These are phyloP conservation scores for Holotrichia oblita DNA, from an alignment of 1,140 invertebrate species.

Conservation along the genomic window DNA sequence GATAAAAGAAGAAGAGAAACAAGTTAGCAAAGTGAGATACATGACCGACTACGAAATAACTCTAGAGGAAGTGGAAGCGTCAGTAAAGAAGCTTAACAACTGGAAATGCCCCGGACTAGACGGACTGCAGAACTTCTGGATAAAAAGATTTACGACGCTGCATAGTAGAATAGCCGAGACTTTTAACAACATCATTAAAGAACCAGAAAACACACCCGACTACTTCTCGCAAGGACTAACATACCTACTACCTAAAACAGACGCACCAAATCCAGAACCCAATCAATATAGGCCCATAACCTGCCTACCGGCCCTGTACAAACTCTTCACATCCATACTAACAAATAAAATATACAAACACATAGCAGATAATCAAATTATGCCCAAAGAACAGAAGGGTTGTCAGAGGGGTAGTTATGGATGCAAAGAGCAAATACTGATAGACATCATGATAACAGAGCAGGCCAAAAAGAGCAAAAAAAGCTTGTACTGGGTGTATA, in stretches of 20 bases:
- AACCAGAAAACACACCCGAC: background rate
- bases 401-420: background rate
- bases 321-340: too few species aligned
- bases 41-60: constrained; percentile 9
- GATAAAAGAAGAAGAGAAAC: background rate
- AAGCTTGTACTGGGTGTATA: background rate
- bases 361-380: too few species aligned
- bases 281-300: constrained; percentile 9
- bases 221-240: background rate
- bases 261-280: background rate
- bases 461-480: background rate
- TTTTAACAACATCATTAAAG: background rate
- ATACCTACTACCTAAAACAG: constrained; percentile 20
- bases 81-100: background rate
- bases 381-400: background rate
- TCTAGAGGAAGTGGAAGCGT: background rate
- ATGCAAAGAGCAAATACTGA: background rate
- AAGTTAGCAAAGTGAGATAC: background rate
- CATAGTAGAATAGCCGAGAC: background rate
- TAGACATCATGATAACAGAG: constrained; percentile 5
- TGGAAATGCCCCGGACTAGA: constrained; percentile 31
- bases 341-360: too few species aligned
- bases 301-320: too few species aligned
- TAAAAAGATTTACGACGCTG: background rate
- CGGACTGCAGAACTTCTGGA: constrained; percentile 26